These are phyloP conservation scores for Drosophila pseudoobscura DNA, from an alignment of 1,140 invertebrate species.

Conservation along the genomic window DNA sequence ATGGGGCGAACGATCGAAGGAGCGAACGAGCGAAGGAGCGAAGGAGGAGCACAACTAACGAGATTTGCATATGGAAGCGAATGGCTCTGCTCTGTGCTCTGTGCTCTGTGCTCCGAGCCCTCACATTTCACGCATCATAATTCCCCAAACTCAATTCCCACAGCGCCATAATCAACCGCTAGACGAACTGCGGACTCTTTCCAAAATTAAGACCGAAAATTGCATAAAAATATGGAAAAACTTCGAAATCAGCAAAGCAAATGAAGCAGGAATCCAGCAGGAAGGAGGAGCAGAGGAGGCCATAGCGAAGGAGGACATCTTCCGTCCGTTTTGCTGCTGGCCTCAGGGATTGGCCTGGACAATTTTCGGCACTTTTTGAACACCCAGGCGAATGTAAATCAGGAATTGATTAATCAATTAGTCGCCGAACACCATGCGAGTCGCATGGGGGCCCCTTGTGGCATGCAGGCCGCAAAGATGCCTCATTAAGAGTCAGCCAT, in stretches of 20 bases:
- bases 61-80: slow-evolving; percentile 75
- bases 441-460: slow-evolving; percentile 1
- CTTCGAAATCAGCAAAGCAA: slow-evolving; percentile 75
- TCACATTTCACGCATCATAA: slow-evolving; percentile 65
- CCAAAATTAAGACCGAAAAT: slow-evolving; percentile 62
- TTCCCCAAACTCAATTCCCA: slow-evolving; percentile 75
- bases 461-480: slow-evolving; percentile 54
- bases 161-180: slow-evolving; percentile 70
- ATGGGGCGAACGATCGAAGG: slow-evolving; percentile 18
- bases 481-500: slow-evolving; percentile 51
- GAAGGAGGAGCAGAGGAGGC: too few relatives aligned
- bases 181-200: slow-evolving; percentile 21
- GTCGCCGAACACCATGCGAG: too few relatives aligned
- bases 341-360: too few relatives aligned
- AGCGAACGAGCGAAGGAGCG: slow-evolving; percentile 24
- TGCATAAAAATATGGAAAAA: slow-evolving; percentile 62
- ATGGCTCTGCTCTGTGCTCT: not conserved
- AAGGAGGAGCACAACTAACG: slow-evolving; percentile 51
- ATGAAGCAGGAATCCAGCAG: slow-evolving; percentile 34
- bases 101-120: not conserved
- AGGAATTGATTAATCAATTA: too few relatives aligned
- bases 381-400: too few relatives aligned
- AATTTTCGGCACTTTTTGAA: too few relatives aligned
- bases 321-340: too few relatives aligned
- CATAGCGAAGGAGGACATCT: too few relatives aligned